Base-by-base conservation (phyloP, 1,140 invertebrate genomes). In the Nymphalis io region DNA sequence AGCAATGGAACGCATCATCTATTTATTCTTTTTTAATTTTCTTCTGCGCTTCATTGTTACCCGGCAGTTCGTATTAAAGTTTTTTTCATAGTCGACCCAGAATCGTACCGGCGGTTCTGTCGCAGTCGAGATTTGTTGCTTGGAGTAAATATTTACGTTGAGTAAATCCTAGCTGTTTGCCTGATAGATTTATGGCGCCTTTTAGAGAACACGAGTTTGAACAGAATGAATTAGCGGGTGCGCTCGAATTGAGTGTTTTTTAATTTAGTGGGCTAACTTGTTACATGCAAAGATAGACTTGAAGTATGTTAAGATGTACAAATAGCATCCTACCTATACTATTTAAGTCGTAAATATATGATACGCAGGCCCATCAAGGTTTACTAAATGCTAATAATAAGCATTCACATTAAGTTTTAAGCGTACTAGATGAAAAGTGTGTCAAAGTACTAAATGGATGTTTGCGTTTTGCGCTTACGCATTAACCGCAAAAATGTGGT, bases 401-500 rank as follows among this genome's bases (percentile, higher is more conserved):
- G 39, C 55, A 66, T 53, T 65, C 33, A 64, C 48, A 55, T 66
- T 58, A 53, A 66, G 33, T 68, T 68, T 62, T 63, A 42, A 48
- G 38, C 20, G 6, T 63, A 58, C 60, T 33, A 57, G 16, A 2
- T 58, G 63, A 66, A 66, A 68, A 62, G 80, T 87, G 70, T 87
- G 82, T 86, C 85, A 86, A 81, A 83, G 48, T 81, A 76, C 79
- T 83, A 82, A 85, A 82, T 75, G 75, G 60, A 73, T 74, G 77
- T 80, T 77, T 75, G 77, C 39, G 48, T 66, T 66, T 38, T 68
- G 18, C 20, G 51, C 70, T 79, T 80, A 83, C 82, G 78, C 80
- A 79, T 87, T 87, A 83, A 85, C 84, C 83, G 79, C 86, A 81
- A 83, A 84, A 83, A 73, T 76, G 75, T 73, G 75, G 33, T n/a